These are phyloP conservation scores for Peromyscus attwateri DNA, from an alignment of 2,797 vertebrate species.

Conservation along the genomic window DNA sequence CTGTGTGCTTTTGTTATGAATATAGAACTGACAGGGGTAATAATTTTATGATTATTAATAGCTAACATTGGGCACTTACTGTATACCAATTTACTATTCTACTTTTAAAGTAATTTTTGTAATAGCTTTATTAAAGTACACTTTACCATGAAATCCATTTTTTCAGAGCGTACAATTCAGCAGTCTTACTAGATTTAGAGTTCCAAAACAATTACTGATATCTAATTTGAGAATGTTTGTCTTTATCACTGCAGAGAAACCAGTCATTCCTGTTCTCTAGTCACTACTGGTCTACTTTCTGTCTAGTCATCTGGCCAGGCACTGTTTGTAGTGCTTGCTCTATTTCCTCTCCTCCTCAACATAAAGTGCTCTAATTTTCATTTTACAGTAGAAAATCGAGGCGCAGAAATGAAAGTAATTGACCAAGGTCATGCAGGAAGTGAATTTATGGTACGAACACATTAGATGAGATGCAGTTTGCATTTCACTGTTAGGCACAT, in stretches of 20 bases:
- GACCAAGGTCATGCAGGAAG: not conserved
- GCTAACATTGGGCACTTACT: conserved; percentile 70
- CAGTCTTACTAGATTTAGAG: conserved; percentile 36
- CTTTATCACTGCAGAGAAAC: not conserved
- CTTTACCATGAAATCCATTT: conserved; percentile 60
- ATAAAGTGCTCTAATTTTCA: conserved; percentile 49
- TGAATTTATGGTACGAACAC: conserved; percentile 46
- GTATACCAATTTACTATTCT: conserved; percentile 65
- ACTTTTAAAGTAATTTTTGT: conserved; percentile 69
- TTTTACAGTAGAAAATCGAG: conserved; percentile 64
- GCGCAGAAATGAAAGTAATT: conserved; percentile 57
- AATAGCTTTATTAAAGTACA: conserved; percentile 63
- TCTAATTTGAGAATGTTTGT: conserved; percentile 39
- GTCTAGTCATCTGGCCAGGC: not conserved
- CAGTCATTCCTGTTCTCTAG: not conserved
- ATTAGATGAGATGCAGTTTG: conserved; percentile 52
- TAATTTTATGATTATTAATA: conserved; percentile 65
- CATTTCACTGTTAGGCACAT: conserved; percentile 44
- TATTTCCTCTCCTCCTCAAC: not conserved
- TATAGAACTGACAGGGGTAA: conserved; percentile 64
- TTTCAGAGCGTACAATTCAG: conserved; percentile 61
- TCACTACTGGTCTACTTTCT: conserved; percentile 33
- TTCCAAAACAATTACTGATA: not conserved
- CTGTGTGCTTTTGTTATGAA: conserved; percentile 72
- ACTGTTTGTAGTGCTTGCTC: conserved; percentile 23